Base-by-base conservation (phyloP, 2,797 vertebrate genomes). In the Pelodytes ibericus region DNA sequence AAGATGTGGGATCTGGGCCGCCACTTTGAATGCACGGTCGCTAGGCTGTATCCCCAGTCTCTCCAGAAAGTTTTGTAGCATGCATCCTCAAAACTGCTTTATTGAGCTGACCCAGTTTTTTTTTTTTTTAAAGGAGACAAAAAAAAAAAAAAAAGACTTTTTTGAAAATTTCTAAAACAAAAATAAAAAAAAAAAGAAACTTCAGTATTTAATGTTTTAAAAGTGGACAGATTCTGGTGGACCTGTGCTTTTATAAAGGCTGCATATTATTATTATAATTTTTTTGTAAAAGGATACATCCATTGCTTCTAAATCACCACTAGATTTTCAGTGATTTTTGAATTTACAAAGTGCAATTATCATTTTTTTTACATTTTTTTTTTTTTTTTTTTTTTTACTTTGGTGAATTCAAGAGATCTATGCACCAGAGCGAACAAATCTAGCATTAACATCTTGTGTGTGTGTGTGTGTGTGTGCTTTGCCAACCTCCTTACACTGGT, bases 291-390 rank as follows among this genome's bases (percentile, higher is more conserved):
- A 41, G 69, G 24, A 30, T 62, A 31, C 63, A 60, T 31, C 62
- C 62, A 41, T n/a, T n/a, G n/a, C 18, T 64, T 70, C 24, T 87
- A 88, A 88, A 89, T 91, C 89, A 83, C 80, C 92, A 87, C 91
- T 88, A 89, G 90, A 33, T 53, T 94, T 95, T 93, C 90, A 91
- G 93, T 88, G 92, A 89, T 89, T 89, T 90, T 90, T 91, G 90
- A 93, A 88, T 91, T 94, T 95, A 93, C 93, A 93, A 99, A 99
- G 98, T 99, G 96, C 96, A 99, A 99, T 99, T 99, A 99, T 95
- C 90, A 92, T 89, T 90, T 89, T 85, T 88, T 89, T 84, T 47
- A 47, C 16, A 76, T 86, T 85, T 84, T 86, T 81, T 60, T 83
- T 70, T 1, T 20, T 39, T 66, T 70, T 79, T 82, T 79, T 82